These are phyloP conservation scores for Diachasmimorpha longicaudata DNA, from an alignment of 1,140 invertebrate species.

Conservation along the genomic window DNA sequence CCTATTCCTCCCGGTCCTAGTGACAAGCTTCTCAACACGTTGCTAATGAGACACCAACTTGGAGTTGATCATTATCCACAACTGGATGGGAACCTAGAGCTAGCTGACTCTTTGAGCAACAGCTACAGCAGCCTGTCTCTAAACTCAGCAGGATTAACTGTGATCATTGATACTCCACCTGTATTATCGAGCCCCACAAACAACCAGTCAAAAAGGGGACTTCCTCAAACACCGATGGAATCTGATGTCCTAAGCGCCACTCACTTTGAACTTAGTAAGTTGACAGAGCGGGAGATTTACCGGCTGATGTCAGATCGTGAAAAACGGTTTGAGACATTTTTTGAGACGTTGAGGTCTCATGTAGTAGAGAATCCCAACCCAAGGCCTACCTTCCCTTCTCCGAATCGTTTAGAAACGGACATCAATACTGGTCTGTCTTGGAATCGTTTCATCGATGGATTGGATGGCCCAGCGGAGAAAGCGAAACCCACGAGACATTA, in stretches of 20 bases:
- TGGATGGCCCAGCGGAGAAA: slow-evolving; percentile 48
- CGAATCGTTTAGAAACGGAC: slow-evolving; percentile 41
- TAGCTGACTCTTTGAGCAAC: slow-evolving; percentile 60
- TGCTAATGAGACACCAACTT: slow-evolving; percentile 54
- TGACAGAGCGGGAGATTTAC: slow-evolving; percentile 37
- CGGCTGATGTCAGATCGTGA: slow-evolving; percentile 40
- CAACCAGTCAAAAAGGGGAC: slow-evolving; percentile 45
- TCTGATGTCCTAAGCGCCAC: slow-evolving; percentile 16
- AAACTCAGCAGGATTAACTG: slow-evolving; percentile 66
- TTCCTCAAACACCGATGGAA: slow-evolving; percentile 41
- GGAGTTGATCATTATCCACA: slow-evolving; percentile 42
- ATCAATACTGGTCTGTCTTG: slow-evolving; percentile 49
- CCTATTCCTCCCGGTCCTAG: slow-evolving; percentile 53
- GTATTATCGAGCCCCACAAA: slow-evolving; percentile 50
- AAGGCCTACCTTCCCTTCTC: slow-evolving; percentile 43
- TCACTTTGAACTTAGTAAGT: slow-evolving; percentile 36
- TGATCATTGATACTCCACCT: slow-evolving; percentile 67
- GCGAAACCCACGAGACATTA: slow-evolving; percentile 74
- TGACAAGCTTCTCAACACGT: slow-evolving; percentile 54
- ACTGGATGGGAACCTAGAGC: slow-evolving; percentile 50
- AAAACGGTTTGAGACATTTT: slow-evolving; percentile 44
- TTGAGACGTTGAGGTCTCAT: slow-evolving; percentile 40
- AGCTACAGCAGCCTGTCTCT: slow-evolving; percentile 66
- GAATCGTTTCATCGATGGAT: slow-evolving; percentile 52
- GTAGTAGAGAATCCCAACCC: slow-evolving; percentile 38